phyloP scores from a whole-genome alignment of 2,888 invertebrate genomes.

The Mythimna loreyi region DNA sequence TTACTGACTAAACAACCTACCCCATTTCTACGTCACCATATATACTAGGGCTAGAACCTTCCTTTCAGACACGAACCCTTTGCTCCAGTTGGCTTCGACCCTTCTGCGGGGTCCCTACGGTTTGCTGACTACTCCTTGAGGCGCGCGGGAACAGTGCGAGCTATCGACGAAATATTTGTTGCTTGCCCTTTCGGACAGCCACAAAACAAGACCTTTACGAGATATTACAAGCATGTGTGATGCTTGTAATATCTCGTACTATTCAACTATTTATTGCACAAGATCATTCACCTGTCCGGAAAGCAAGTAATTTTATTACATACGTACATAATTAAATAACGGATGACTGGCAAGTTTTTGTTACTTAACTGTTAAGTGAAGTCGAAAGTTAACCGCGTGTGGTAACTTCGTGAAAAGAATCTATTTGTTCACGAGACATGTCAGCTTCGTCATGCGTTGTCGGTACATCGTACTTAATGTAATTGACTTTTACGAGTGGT shows the following conservation, averaged over 20 bases:
- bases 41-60: too few species aligned
- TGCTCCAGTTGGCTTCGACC: too few species aligned
- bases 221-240: not conserved
- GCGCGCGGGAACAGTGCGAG: too few species aligned
- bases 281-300: slow-evolving; percentile 7
- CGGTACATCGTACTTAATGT: not conserved
- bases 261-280: slow-evolving; percentile 22
- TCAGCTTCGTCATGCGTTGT: slow-evolving; percentile 28
- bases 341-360: slow-evolving; percentile 13
- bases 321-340: slow-evolving; percentile 15
- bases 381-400: slow-evolving; percentile 20
- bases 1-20: too few species aligned
- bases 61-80: too few species aligned
- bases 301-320: slow-evolving; percentile 14
- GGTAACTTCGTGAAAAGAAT: slow-evolving; percentile 5
- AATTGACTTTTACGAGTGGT: slow-evolving; percentile 6
- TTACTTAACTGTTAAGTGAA: slow-evolving; percentile 6
- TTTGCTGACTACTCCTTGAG: too few species aligned
- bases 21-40: too few species aligned
- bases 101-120: too few species aligned
- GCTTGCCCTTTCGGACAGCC: not conserved
- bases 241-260: too few species aligned
- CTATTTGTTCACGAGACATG: slow-evolving; percentile 20
- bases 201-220: not conserved
- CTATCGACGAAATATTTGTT: too few species aligned